Evolutionary conservation across 2,888 invertebrate genomes (phyloP).

Genomic region (Ferdinandea cuprea): DNA sequence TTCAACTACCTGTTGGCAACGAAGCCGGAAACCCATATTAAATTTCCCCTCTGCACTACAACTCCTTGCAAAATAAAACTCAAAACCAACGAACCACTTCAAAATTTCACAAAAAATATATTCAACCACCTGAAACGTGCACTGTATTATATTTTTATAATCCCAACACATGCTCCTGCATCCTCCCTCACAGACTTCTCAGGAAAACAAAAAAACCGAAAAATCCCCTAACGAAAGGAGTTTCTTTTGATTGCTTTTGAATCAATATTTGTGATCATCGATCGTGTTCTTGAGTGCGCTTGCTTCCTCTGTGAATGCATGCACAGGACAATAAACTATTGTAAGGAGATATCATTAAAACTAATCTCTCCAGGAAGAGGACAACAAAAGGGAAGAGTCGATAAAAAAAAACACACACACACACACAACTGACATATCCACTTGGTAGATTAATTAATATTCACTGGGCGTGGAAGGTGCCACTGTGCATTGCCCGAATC

Average conservation of each 20-base stretch:
- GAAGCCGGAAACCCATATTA: too few species aligned
- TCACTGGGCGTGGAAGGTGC: conserved; percentile 67
- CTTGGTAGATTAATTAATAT: conserved; percentile 58
- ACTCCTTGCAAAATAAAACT: neutral
- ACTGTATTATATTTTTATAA: conserved; percentile 17
- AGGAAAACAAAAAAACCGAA: too few species aligned
- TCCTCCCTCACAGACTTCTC: conserved; percentile 48
- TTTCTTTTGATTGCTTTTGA: conserved; percentile 42
- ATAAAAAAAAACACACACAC: neutral
- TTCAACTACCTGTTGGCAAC: too few species aligned
- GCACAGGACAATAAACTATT: conserved; percentile 54
- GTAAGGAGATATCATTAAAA: conserved; percentile 51
- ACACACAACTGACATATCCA: conserved; percentile 30
- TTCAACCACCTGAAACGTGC: conserved; percentile 22
- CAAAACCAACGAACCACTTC: neutral
- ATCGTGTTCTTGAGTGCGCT: conserved; percentile 58
- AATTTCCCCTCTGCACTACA: too few species aligned
- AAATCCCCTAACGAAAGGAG: conserved; percentile 14
- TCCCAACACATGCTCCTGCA: conserved; percentile 20
- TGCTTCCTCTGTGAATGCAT: conserved; percentile 40
- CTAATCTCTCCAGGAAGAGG: conserved; percentile 50
- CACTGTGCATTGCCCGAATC: conserved; percentile 66
- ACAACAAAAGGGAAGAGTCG: conserved; percentile 3
- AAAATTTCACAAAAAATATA: neutral
- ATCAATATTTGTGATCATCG: conserved; percentile 70